Evolutionary conservation across 1,140 invertebrate species (phyloP).

Genomic region (Sipha flava): DNA sequence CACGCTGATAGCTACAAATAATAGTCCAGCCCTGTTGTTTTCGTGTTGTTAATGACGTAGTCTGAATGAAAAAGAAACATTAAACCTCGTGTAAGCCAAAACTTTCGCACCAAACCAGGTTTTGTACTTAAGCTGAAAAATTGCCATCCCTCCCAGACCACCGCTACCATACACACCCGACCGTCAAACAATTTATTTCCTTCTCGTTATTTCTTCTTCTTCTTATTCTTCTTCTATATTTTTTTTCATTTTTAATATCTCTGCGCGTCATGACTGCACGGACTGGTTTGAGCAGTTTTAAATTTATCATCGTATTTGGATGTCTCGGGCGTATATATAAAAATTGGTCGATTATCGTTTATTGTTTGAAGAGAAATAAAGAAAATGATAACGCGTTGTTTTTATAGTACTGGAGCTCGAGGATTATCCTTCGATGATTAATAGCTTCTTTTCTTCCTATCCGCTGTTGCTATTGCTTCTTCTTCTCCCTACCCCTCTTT

Average conservation of each 20-base stretch:
- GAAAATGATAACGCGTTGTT: constrained; percentile 27
- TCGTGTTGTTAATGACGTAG: constrained; percentile 21
- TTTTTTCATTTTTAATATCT: not conserved
- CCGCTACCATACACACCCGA: no score
- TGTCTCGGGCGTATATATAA: not conserved
- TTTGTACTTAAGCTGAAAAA: constrained; percentile 31
- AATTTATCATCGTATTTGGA: constrained; percentile 3
- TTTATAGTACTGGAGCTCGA: constrained; percentile 12
- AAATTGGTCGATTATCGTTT: constrained; percentile 28
- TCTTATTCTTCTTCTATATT: not conserved
- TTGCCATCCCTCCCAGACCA: not conserved
- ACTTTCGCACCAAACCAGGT: constrained; percentile 14
- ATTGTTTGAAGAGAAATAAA: constrained; percentile 27
- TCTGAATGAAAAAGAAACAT: constrained; percentile 19
- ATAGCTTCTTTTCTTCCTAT: constrained; percentile 10
- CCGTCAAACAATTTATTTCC: not conserved
- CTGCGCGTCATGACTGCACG: not conserved
- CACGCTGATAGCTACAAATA: constrained; percentile 27
- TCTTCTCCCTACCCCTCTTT: not conserved
- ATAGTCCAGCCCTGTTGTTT: constrained; percentile 2
- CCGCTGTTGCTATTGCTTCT: not conserved
- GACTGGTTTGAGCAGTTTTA: not conserved
- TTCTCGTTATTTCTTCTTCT: not conserved
- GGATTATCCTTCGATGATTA: constrained; percentile 30
- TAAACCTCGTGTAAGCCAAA: constrained; percentile 27